phyloP scores from a whole-genome alignment of 2,888 invertebrate genomes.

The Brenthis daphne region DNA sequence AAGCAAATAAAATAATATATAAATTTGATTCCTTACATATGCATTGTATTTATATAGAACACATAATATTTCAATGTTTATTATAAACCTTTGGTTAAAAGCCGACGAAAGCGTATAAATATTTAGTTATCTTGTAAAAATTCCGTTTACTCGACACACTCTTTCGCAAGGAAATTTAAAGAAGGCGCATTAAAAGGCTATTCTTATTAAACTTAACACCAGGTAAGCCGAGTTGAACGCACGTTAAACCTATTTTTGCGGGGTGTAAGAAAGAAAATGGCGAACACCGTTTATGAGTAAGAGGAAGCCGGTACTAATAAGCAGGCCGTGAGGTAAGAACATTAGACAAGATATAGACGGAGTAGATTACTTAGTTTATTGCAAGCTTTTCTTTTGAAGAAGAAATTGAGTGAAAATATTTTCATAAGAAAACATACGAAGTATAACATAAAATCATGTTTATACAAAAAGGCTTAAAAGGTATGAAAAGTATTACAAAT shows the following conservation, averaged over 20 bases:
- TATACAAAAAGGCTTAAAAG: too few relatives aligned
- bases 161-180: constrained; percentile 28
- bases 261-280: constrained; percentile 54
- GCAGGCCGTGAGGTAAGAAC: constrained; percentile 47
- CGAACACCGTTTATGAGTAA: constrained; percentile 56
- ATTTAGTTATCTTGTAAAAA: constrained; percentile 8
- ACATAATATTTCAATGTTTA: too few relatives aligned
- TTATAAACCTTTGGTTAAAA: too few relatives aligned
- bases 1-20: too few relatives aligned
- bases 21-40: too few relatives aligned
- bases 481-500: too few relatives aligned
- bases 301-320: constrained; percentile 57
- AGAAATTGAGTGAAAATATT: constrained; percentile 11
- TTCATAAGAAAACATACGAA: not conserved
- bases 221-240: constrained; percentile 50
- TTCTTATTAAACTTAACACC: constrained; percentile 51
- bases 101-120: not conserved
- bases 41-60: too few relatives aligned
- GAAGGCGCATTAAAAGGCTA: constrained; percentile 48
- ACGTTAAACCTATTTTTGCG: constrained; percentile 52
- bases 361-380: constrained; percentile 34
- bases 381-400: constrained; percentile 38
- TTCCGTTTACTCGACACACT: constrained; percentile 9
- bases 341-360: constrained; percentile 36
- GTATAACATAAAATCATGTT: too few relatives aligned